A percentile compares a stretch with the other conserved stretches of the same genome.
Evolutionary conservation across 92 coral and sea anemone species (phyloP).

Genomic region (Parazoanthus atlanticus): DNA sequence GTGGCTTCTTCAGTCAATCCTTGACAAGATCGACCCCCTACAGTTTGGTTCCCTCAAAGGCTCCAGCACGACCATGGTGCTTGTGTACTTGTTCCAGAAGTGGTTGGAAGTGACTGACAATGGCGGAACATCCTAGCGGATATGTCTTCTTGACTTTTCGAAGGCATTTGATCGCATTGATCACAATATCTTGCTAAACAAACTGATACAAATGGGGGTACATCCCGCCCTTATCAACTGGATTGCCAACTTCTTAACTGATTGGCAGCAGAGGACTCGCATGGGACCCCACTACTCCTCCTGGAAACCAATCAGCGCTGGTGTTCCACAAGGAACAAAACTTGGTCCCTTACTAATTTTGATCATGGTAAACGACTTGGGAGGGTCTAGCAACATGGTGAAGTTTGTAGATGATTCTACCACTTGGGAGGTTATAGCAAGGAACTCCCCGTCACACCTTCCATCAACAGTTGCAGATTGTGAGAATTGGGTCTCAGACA

Average conservation of each 20-base stretch:
- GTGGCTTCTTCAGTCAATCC: constrained; percentile 26
- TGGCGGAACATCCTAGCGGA: constrained; percentile 17
- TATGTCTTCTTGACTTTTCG: constrained; percentile 26
- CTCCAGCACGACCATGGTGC: constrained; percentile 17
- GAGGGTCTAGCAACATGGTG: too few relatives aligned
- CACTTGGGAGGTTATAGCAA: too few relatives aligned
- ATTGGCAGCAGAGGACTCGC: background rate
- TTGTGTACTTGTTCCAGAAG: constrained; percentile 29
- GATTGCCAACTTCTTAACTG: too few relatives aligned
- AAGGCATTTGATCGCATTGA: constrained; percentile 27
- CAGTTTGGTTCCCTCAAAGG: constrained; percentile 27
- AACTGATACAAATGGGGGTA: background rate
- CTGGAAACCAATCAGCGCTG: constrained; percentile 1
- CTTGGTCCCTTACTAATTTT: background rate
- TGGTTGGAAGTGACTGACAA: constrained; percentile 36
- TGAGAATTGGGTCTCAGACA: too few relatives aligned
- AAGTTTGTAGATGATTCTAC: too few relatives aligned
- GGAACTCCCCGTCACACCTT: too few relatives aligned
- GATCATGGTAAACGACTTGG: too few relatives aligned
- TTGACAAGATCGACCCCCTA: constrained; percentile 40
- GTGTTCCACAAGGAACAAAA: background rate
- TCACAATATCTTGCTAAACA: constrained; percentile 22
- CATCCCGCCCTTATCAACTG: background rate
- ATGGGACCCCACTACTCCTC: constrained; percentile 16
- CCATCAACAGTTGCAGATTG: too few relatives aligned